A percentile compares a stretch with the other conserved stretches of the same genome.
Conservation (phyloP, 2,888 invertebrate genomes). For the Nomada ruficornis region DNA sequence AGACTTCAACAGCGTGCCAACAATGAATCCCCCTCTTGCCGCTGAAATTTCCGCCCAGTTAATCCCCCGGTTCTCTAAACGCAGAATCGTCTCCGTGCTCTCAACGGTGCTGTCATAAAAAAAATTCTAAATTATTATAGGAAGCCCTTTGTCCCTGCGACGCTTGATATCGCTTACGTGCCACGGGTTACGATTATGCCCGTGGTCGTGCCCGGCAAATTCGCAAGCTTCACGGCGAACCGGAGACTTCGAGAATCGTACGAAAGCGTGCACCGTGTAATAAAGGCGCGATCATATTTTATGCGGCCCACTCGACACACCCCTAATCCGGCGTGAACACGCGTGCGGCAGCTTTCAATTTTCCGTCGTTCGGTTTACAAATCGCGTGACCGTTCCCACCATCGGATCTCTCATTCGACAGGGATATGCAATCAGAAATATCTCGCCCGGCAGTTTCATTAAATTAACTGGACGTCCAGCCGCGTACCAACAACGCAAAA, state of each 20-base stretch:
- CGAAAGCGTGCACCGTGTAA: slow-evolving; percentile 24
- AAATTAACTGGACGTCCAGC: slow-evolving; percentile 23
- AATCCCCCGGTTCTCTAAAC: slow-evolving; percentile 4
- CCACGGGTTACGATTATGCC: slow-evolving; percentile 55
- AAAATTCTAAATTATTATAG: slow-evolving; percentile 56
- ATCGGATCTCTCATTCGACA: background rate
- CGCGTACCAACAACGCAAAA: slow-evolving; percentile 2
- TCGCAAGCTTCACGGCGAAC: background rate
- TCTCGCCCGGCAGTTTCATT: slow-evolving; percentile 13
- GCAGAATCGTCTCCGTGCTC: background rate
- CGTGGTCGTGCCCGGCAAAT: slow-evolving; percentile 38
- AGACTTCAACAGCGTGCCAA: too few species aligned
- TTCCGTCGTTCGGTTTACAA: slow-evolving; percentile 25
- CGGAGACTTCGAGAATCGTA: slow-evolving; percentile 13
- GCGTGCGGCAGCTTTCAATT: slow-evolving; percentile 14
- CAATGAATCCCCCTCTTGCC: too few species aligned
- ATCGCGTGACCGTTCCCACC: background rate
- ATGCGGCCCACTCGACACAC: background rate
- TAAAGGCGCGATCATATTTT: slow-evolving; percentile 31
- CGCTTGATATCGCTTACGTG: slow-evolving; percentile 53
- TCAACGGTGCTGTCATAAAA: slow-evolving; percentile 11
- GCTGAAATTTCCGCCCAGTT: slow-evolving; percentile 20
- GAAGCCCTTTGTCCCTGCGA: slow-evolving; percentile 49
- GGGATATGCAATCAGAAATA: slow-evolving; percentile 2
- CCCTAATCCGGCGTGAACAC: slow-evolving; percentile 4